These are phyloP conservation scores for Pseudococcus viburni DNA, from an alignment of 2,888 invertebrate species.

Conservation along the genomic window DNA sequence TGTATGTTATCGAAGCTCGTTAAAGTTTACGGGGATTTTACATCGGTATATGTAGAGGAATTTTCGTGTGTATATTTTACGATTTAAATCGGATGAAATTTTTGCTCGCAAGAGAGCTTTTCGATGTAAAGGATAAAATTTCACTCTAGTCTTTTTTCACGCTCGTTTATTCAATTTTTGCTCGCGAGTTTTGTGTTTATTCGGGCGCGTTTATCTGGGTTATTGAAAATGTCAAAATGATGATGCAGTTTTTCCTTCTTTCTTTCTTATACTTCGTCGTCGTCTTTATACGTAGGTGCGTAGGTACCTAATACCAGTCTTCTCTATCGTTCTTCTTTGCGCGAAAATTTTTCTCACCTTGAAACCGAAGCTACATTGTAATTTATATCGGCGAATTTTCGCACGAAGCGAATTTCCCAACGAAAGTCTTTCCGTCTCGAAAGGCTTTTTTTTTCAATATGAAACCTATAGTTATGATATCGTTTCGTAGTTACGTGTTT, in stretches of 20 bases:
- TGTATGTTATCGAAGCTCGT: constrained; percentile 35
- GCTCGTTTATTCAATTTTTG: constrained; percentile 20
- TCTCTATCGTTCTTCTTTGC: not conserved
- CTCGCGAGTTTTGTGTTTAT: not conserved
- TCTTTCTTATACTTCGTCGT: not conserved
- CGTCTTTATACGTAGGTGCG: not conserved
- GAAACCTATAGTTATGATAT: too few relatives aligned
- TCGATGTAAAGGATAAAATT: constrained; percentile 40
- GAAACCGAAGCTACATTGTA: not conserved
- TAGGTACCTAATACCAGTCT: not conserved
- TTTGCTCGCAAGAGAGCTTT: constrained; percentile 29
- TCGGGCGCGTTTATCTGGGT: constrained; percentile 27
- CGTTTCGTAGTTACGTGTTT: too few relatives aligned
- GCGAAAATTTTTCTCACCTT: constrained; percentile 1
- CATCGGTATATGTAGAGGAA: not conserved
- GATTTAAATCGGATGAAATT: constrained; percentile 39
- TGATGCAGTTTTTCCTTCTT: not conserved
- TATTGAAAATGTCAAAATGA: constrained; percentile 39
- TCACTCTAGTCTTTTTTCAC: not conserved
- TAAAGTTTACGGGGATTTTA: constrained; percentile 47
- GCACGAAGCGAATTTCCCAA: not conserved
- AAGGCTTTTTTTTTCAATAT: too few relatives aligned
- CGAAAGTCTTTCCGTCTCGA: too few relatives aligned
- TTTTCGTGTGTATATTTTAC: constrained; percentile 42
- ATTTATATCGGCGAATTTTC: not conserved